These are phyloP conservation scores for Ramphastos sulfuratus DNA, from an alignment of 2,113 vertebrate species.

Conservation along the genomic window DNA sequence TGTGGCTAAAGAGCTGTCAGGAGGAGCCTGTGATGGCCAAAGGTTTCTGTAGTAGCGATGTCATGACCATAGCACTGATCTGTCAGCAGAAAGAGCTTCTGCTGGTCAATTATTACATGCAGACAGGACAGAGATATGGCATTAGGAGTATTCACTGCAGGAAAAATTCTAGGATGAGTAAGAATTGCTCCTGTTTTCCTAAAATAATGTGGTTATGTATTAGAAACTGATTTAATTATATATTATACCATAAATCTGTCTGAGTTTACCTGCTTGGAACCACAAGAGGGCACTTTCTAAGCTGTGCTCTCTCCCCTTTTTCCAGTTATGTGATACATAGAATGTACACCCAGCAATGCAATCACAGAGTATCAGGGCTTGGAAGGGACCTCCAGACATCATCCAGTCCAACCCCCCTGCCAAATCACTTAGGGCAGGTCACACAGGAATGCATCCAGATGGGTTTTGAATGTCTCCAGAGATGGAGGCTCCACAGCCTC, in stretches of 20 bases:
- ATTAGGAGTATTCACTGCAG: neutral
- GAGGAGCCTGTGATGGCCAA: neutral
- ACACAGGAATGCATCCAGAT: no score
- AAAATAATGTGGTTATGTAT: neutral
- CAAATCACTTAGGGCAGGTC: no score
- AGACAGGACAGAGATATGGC: neutral
- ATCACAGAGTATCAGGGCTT: neutral
- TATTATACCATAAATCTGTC: neutral
- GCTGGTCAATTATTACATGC: neutral
- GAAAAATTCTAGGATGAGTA: neutral
- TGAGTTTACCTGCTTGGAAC: slow-evolving; percentile 22
- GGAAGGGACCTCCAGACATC: no score
- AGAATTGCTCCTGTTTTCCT: neutral
- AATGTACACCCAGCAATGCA: fast-evolving
- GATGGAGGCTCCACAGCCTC: no score
- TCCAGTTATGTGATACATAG: neutral
- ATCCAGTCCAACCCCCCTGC: no score
- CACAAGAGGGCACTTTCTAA: slow-evolving; percentile 75
- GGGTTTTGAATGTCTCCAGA: no score
- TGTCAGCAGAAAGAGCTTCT: neutral
- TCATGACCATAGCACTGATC: fast-evolving
- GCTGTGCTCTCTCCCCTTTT: neutral
- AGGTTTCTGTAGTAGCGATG: neutral
- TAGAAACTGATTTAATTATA: neutral
- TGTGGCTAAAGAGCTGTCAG: neutral